Conservation (phyloP, 2,113 vertebrate genomes). For the Stercorarius parasiticus region DNA sequence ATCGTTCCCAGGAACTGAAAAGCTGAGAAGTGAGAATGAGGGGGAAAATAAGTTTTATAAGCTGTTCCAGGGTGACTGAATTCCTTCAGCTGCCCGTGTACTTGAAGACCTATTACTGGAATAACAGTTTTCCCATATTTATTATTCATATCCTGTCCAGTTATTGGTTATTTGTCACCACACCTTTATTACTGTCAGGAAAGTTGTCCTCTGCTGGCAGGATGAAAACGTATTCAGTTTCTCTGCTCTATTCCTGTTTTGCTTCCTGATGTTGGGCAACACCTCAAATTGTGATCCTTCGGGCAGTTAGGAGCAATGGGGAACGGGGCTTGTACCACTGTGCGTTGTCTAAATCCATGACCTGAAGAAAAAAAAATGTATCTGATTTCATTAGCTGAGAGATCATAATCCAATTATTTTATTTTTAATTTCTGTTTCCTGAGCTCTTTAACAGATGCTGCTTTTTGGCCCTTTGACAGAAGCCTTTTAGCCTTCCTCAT, state of each 20-base stretch:
- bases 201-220: not conserved
- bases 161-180: conserved; percentile 39
- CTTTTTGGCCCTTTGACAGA: conserved; percentile 28
- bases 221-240: not conserved
- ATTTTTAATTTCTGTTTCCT: conserved; percentile 59
- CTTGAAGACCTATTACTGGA: conserved; percentile 33
- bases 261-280: not conserved
- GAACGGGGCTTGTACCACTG: not conserved
- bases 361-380: not conserved
- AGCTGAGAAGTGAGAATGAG: not conserved
- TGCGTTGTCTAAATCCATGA: not conserved
- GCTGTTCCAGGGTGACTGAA: not conserved
- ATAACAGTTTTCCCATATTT: not conserved
- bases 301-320: fast-evolving
- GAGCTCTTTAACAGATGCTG: conserved; percentile 55
- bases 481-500: conserved; percentile 11
- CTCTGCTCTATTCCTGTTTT: not conserved
- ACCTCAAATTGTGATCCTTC: not conserved
- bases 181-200: not conserved
- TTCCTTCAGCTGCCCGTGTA: not conserved
- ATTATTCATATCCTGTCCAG: conserved; percentile 27
- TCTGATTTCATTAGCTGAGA: conserved; percentile 32
- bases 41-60: not conserved
- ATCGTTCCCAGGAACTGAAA: not conserved
- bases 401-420: conserved; percentile 57